Percentiles rank a stretch among this genome's conserved stretches.
Conservation (phyloP, 1,140 invertebrate species). For the Scaptomyza hsui region DNA sequence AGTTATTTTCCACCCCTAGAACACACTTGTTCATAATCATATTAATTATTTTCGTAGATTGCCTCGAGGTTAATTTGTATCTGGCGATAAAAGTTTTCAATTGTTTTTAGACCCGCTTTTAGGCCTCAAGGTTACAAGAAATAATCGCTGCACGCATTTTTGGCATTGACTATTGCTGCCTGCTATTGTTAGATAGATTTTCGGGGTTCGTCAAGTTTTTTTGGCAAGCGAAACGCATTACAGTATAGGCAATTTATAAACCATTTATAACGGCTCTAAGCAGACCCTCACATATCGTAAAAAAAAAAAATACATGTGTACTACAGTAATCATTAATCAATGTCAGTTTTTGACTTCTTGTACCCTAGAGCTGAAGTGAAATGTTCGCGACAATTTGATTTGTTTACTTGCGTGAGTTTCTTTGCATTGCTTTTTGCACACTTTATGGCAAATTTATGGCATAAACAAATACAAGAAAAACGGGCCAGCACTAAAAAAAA, state of each 20-base stretch:
- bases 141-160: constrained; percentile 45
- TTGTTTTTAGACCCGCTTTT: constrained; percentile 26
- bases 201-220: constrained; percentile 32
- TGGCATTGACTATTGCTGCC: constrained; percentile 43
- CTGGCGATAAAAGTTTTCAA: constrained; percentile 9
- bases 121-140: constrained; percentile 45
- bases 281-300: constrained; percentile 14
- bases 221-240: constrained; percentile 44
- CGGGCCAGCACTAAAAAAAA: constrained; percentile 37
- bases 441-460: constrained; percentile 77
- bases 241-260: constrained; percentile 29
- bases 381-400: constrained; percentile 71
- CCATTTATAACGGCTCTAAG: constrained; percentile 42
- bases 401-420: constrained; percentile 66
- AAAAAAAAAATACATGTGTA: background rate
- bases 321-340: constrained; percentile 62
- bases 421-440: constrained; percentile 52
- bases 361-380: constrained; percentile 16
- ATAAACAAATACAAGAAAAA: constrained; percentile 78
- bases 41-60: constrained; percentile 7
- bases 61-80: constrained; percentile 7
- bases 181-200: constrained; percentile 47
- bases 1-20: background rate
- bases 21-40: background rate
- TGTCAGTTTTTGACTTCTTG: constrained; percentile 36